Evolutionary conservation across 2,888 invertebrate species (phyloP).

Genomic region (Folsomia manolachei): DNA sequence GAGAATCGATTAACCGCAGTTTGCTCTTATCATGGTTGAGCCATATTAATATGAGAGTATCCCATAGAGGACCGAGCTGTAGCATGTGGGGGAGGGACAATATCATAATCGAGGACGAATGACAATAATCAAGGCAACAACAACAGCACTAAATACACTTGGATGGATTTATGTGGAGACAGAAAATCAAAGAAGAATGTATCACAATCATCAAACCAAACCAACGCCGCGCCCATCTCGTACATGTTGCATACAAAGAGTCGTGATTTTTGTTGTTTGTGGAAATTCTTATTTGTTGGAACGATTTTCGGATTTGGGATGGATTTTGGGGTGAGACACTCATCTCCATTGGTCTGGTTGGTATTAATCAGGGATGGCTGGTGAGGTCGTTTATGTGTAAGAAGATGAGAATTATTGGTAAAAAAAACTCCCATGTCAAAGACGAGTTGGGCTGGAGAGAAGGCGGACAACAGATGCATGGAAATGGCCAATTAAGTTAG

Average conservation of each 20-base stretch:
- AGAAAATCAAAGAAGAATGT: background rate
- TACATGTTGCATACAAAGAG: background rate
- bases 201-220: background rate
- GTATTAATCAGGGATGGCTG: constrained; percentile 15
- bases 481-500: constrained; percentile 51
- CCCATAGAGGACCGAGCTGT: no score
- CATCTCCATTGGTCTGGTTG: constrained; percentile 12
- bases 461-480: constrained; percentile 52
- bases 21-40: background rate
- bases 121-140: background rate
- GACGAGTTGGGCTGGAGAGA: constrained; percentile 29
- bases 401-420: constrained; percentile 23
- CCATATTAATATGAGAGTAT: background rate
- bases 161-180: background rate
- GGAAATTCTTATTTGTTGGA: background rate
- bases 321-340: constrained; percentile 6
- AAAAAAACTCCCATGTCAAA: constrained; percentile 17
- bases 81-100: background rate
- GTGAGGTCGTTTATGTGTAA: constrained; percentile 6
- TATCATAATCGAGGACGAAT: background rate
- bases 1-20: constrained; percentile 1
- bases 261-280: background rate
- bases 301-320: background rate
- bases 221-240: background rate
- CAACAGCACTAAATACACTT: background rate